Evolutionary conservation across 2,113 vertebrate species (phyloP), one percentile per base, ranked within the genome.

Genomic region (Apeltes quadracus): DNA sequence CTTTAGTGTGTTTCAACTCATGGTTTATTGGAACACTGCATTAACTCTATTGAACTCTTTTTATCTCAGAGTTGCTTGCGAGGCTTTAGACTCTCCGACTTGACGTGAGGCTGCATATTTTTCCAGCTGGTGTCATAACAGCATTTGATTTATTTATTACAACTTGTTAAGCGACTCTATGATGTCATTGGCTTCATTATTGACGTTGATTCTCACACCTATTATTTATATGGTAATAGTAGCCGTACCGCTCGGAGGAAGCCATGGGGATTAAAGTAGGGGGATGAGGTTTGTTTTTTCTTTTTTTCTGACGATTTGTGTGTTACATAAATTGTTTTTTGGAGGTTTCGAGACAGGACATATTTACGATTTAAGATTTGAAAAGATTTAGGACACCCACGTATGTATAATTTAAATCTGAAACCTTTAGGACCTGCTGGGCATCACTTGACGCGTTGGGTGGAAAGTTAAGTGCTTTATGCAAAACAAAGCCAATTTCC

Each of bases 401-500:
- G 23, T 32, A 34, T 43, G 4, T 10, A 58, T 63, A 4, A 61
- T 79, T 75, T 36, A 48, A 50, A 78, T 25, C 1, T 11, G 10
- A 27, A 32, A 27, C 1, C 39, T 7, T 75, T 69, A 1, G 32
- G 32, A 54, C 70, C 61, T 61, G 36, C 41, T 48, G 6, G 11
- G 41, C 27, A 3, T 43, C 53, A 54, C 29, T 22, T 64, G 44
- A 44, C 18, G 38, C 43, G 61, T 62, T 59, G 22, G 41, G 32
- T 68, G 38, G 75, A 76, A 43, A 29, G 57, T 39, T 61, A 12
- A 23, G 32, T 34, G n/a, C 57, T 72, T 82, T 51, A n/a, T 59
- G 23, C 18, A 32, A 63, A 78, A 57, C 46, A 76, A 81, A 83
- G 32, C 32, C 68, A 65, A 61, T 87, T 82, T 84, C 43, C 48